Evolutionary conservation across 2,113 vertebrate species (phyloP), one percentile per base, ranked within the genome.

Genomic region (Aegotheles bennettii): DNA sequence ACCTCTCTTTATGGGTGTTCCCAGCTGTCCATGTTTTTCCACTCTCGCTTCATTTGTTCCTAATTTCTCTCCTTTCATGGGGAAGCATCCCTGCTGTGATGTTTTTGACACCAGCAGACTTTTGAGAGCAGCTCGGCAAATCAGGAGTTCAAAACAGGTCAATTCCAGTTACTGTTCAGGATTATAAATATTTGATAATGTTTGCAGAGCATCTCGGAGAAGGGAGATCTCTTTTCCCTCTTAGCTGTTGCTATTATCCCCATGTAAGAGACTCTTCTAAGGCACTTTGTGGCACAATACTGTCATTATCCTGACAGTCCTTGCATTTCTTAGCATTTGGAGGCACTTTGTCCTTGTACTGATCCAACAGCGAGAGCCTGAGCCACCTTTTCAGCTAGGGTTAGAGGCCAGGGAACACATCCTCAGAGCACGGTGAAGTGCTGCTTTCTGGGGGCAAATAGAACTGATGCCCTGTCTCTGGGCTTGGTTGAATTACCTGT

Each of bases 291-390:
- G 80, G 29, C 40, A 75, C 90, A 90, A 29, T 14, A 42, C 59
- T 64, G 74, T 90, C 78, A 77, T 64, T 87, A 10, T 50, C 36
- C 54, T 76, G 75, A 31, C 40, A 28, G 38, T 40, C 31, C n/a
- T n/a, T 87, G 50, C 20, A 17, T 95, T 92, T 96, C 64, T 87
- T 87, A 69, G 56, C 51, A 31, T 93, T 87, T 84, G 36, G 75
- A 65, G 95, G 33, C 36, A 50, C 74, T 91, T 85, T 64, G 79
- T 90, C 47, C 51, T 90, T 83, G 60, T 57, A 35, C 24, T 68
- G 82, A 43, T 82, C 26, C 28, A 80, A 38, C 11, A 43, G 5
- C 43, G 47, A 63, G 70, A 95, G 63, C 60, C 51, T 84, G 60
- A 63, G 60, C n/a, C 38, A 28, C 35, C 19, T 92, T 90, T 53